phyloP scores from a whole-genome alignment of 2,888 invertebrate species.

The Conomelus anceps region DNA sequence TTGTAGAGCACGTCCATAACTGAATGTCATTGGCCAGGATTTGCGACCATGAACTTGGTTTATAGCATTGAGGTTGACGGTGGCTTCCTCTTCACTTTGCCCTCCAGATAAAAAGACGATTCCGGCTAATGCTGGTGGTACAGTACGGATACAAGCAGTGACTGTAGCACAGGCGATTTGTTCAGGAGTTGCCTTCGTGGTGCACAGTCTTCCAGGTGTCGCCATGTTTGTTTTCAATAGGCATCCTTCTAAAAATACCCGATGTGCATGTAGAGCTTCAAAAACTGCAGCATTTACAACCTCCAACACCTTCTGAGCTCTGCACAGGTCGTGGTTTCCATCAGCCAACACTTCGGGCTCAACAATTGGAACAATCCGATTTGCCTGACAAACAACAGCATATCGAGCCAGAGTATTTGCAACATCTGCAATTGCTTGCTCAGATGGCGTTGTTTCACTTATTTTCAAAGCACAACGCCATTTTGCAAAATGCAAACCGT shows the following conservation, averaged over 20 bases:
- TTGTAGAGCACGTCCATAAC: slow-evolving; percentile 53
- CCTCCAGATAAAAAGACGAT: slow-evolving; percentile 97
- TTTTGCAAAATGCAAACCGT: slow-evolving; percentile 58
- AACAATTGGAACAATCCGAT: slow-evolving; percentile 62
- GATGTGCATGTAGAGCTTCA: slow-evolving; percentile 56
- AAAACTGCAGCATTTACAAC: slow-evolving; percentile 50
- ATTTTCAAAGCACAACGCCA: slow-evolving; percentile 57
- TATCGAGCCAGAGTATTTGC: slow-evolving; percentile 58
- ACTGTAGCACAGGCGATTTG: slow-evolving; percentile 54
- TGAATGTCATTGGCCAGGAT: slow-evolving; percentile 64
- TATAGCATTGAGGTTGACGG: slow-evolving; percentile 93
- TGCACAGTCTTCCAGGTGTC: slow-evolving; percentile 51
- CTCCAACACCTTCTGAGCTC: slow-evolving; percentile 50
- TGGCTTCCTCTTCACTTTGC: slow-evolving; percentile 96
- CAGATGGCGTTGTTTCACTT: slow-evolving; percentile 49
- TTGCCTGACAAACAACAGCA: slow-evolving; percentile 52
- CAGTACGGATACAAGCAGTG: slow-evolving; percentile 50
- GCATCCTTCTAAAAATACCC: slow-evolving; percentile 57
- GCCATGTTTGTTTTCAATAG: slow-evolving; percentile 61
- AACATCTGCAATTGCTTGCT: slow-evolving; percentile 51
- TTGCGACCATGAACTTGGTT: slow-evolving; percentile 76
- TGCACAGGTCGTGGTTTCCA: slow-evolving; percentile 54
- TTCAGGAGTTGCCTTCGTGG: slow-evolving; percentile 46
- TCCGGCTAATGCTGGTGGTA: slow-evolving; percentile 50
- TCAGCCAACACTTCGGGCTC: slow-evolving; percentile 54